Conservation (phyloP, 1,140 invertebrate genomes). For the Aleiodes sp. region DNA sequence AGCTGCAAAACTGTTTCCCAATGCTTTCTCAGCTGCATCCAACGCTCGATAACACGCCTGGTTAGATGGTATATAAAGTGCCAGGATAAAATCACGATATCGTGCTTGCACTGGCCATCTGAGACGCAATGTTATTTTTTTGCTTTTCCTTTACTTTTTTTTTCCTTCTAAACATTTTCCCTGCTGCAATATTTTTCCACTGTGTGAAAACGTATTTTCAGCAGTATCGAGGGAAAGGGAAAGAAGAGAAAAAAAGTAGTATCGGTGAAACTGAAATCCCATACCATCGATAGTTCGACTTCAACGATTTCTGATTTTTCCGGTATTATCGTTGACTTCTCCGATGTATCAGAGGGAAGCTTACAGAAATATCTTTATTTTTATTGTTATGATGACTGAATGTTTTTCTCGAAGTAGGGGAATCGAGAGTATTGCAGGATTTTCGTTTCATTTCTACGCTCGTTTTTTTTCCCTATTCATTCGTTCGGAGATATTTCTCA, state of each 20-base stretch:
- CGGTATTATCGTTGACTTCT: constrained; percentile 18
- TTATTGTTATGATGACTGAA: too few species aligned
- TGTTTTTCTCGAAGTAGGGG: too few species aligned
- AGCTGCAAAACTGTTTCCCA: constrained; percentile 3
- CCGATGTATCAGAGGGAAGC: constrained; percentile 21
- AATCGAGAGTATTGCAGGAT: too few species aligned
- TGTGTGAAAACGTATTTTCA: constrained; percentile 9
- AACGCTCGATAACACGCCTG: not conserved
- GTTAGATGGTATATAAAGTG: not conserved
- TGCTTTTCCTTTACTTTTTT: not conserved
- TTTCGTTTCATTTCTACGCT: too few species aligned
- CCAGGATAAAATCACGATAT: constrained; percentile 25
- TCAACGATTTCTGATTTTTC: constrained; percentile 16
- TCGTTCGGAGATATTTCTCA: too few species aligned
- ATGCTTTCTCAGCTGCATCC: not conserved
- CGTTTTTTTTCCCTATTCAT: too few species aligned
- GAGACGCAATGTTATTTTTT: constrained; percentile 2
- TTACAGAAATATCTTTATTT: constrained; percentile 29
- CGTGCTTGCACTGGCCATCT: constrained; percentile 14
- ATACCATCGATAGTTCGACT: constrained; percentile 18
- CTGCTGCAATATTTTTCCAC: not conserved
- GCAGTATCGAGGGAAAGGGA: too few species aligned
- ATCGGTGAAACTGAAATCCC: constrained; percentile 26
- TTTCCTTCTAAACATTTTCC: constrained; percentile 9
- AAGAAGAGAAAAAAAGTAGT: constrained; percentile 18